phyloP scores from a whole-genome alignment of 2,888 invertebrate species.

The Lepas anatifera region DNA sequence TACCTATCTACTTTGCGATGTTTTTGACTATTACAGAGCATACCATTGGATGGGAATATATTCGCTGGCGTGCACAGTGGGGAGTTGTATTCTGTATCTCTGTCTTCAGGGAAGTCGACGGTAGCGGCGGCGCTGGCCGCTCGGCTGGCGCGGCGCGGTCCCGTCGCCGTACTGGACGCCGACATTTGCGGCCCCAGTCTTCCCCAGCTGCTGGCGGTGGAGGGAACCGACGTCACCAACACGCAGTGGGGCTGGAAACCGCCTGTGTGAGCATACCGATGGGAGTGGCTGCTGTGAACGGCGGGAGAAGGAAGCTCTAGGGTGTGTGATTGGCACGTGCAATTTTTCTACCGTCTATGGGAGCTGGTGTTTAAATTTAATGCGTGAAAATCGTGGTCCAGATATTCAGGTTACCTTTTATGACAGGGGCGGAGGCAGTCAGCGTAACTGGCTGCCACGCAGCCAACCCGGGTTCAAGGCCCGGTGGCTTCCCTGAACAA shows the following conservation, averaged over 20 bases:
- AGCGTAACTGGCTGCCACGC: too few species aligned
- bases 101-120: constrained; percentile 63
- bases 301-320: too few species aligned
- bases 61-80: neutral
- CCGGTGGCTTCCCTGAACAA: too few species aligned
- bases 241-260: constrained; percentile 96
- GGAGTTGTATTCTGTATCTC: neutral
- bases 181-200: constrained; percentile 98
- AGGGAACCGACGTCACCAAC: constrained; percentile 82
- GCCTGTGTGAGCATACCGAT: constrained; percentile 19
- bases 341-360: too few species aligned
- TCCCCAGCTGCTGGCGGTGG: constrained; percentile 81
- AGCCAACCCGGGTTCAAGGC: too few species aligned
- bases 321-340: too few species aligned
- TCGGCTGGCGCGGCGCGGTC: constrained; percentile 45
- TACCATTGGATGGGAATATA: neutral
- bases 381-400: too few species aligned
- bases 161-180: constrained; percentile 48
- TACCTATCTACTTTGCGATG: neutral
- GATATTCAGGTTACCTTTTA: too few species aligned
- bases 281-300: too few species aligned
- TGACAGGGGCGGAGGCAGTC: too few species aligned
- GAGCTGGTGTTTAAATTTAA: too few species aligned
- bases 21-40: neutral
- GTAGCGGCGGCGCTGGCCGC: constrained; percentile 72